Conservation (phyloP, 2,113 vertebrate species). For the Paraplagusia blochii region DNA sequence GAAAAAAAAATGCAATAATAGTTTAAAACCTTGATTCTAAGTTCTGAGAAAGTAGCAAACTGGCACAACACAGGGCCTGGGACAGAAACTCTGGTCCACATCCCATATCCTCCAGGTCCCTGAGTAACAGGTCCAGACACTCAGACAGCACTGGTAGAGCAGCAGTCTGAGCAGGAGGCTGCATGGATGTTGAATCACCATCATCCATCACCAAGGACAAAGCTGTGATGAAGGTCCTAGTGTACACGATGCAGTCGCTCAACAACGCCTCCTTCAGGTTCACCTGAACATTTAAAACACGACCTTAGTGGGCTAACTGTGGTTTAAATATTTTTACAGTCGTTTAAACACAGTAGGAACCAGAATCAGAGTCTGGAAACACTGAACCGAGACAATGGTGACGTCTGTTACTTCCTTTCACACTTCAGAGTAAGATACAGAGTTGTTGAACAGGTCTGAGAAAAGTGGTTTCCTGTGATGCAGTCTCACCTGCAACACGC, state of each 20-base stretch:
- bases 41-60: slow-evolving; percentile 74
- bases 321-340: too few relatives aligned
- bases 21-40: slow-evolving; percentile 37
- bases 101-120: slow-evolving; percentile 65
- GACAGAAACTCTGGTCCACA: slow-evolving; percentile 77
- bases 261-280: slow-evolving; percentile 70
- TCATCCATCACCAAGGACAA: slow-evolving; percentile 63
- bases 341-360: too few relatives aligned
- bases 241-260: slow-evolving; percentile 67
- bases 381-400: too few relatives aligned
- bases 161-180: slow-evolving; percentile 1
- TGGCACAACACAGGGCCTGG: slow-evolving; percentile 67
- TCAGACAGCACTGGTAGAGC: slow-evolving; percentile 23
- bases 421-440: too few relatives aligned
- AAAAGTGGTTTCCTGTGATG: slow-evolving; percentile 8
- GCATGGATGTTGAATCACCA: slow-evolving; percentile 8
- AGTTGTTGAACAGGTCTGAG: slow-evolving; percentile 28
- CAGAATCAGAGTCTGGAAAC: too few relatives aligned
- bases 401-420: too few relatives aligned
- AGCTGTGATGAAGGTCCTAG: slow-evolving; percentile 76
- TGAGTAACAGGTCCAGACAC: slow-evolving; percentile 76
- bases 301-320: too few relatives aligned
- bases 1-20: background rate
- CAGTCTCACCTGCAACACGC: slow-evolving; percentile 76
- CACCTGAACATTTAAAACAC: slow-evolving; percentile 56